phyloP scores from a whole-genome alignment of 2,113 vertebrate species.

The Corythoichthys haematopterus region DNA sequence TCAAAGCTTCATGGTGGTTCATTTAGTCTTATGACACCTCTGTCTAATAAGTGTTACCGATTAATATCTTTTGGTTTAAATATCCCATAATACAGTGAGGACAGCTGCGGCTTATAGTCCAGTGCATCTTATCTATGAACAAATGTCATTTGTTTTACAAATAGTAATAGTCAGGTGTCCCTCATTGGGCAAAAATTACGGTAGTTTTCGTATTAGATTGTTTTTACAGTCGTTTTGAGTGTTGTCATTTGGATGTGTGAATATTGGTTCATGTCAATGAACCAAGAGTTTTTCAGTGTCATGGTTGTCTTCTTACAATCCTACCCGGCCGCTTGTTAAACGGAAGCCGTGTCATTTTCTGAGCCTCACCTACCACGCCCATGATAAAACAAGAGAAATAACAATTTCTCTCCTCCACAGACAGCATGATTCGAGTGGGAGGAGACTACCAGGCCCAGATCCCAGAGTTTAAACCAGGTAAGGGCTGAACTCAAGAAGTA shows the following conservation, averaged over 20 bases:
- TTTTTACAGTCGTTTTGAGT: background rate
- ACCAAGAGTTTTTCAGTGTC: no score
- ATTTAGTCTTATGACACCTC: no score
- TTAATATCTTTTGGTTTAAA: no score
- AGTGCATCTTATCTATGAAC: no score
- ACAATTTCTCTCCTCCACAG: slow-evolving; percentile 48
- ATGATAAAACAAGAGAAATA: background rate
- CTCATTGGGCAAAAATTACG: no score
- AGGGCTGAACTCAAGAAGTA: slow-evolving; percentile 15
- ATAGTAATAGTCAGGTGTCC: no score
- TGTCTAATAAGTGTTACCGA: no score
- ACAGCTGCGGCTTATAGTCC: no score
- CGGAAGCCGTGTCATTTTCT: background rate
- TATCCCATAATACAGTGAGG: no score
- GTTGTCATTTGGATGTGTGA: background rate
- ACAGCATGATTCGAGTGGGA: slow-evolving; percentile 92
- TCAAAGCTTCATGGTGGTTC: no score
- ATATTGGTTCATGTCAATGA: background rate
- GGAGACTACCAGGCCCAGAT: slow-evolving; percentile 90
- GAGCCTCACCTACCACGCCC: background rate
- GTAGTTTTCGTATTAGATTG: no score
- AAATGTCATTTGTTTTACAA: no score
- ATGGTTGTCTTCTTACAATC: background rate
- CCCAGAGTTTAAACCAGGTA: slow-evolving; percentile 89
- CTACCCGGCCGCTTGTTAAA: background rate